Percentiles rank a stretch among this genome's conserved stretches.
These are phyloP conservation scores for Pantelozetes paolii DNA, from an alignment of 2,888 invertebrate genomes.

Conservation along the genomic window DNA sequence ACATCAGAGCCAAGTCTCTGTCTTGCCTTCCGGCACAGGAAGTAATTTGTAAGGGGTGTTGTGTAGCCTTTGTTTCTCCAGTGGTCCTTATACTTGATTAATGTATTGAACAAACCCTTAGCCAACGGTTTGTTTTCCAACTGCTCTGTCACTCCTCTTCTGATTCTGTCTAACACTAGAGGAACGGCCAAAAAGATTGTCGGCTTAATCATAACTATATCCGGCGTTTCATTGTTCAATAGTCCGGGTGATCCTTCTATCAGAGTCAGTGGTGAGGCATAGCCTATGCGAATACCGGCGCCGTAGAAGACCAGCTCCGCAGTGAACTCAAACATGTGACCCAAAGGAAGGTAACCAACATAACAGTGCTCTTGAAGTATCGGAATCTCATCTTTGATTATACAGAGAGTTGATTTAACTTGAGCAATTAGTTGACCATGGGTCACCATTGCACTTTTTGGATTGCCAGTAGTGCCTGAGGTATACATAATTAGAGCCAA, in stretches of 20 bases:
- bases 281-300: constrained; percentile 53
- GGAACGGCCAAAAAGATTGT: constrained; percentile 95
- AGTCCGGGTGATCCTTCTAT: constrained; percentile 77
- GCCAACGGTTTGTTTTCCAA: constrained; percentile 56
- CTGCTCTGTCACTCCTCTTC: constrained; percentile 92
- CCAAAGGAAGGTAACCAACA: constrained; percentile 83
- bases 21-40: neutral
- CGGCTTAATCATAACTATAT: constrained; percentile 81
- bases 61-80: constrained; percentile 5
- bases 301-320: constrained; percentile 59
- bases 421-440: constrained; percentile 45
- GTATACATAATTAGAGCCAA: constrained; percentile 73
- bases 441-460: constrained; percentile 46
- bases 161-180: constrained; percentile 91
- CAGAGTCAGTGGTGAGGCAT: constrained; percentile 56
- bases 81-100: constrained; percentile 39
- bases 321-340: constrained; percentile 91
- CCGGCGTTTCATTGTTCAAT: constrained; percentile 87
- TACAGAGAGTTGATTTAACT: constrained; percentile 46
- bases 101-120: constrained; percentile 27
- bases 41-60: neutral
- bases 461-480: constrained; percentile 61
- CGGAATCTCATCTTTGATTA: constrained; percentile 16
- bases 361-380: constrained; percentile 29
- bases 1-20: neutral